Evolutionary conservation across 2,888 invertebrate species (phyloP), one percentile per base, ranked within the genome.

Genomic region (Microplitis deprimator): DNA sequence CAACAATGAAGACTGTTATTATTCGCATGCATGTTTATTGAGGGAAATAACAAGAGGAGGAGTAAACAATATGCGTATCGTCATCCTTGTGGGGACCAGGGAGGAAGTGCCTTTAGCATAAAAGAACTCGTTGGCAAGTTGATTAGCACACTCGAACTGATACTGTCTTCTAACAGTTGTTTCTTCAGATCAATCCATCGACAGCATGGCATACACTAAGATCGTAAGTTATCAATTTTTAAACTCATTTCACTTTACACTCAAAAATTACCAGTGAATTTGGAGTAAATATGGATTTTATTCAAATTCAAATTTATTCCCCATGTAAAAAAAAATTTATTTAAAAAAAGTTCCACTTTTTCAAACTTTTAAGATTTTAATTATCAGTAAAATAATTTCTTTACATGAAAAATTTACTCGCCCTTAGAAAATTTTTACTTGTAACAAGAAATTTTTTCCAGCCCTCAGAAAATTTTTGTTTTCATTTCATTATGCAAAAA

Each of bases 201-300:
- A 67, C 82, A 84, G 80, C 65, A 87, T 87, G 87, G 86, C 86
- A 80, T 82, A 75, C 76, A 78, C 83, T n/a, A 87, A 85, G 79
- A 79, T 86, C 71, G 87, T 87, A 77, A 87, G 87, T 85, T 69
- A 20, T 62, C 16, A 8, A n/a, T 13, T 72, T 77, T 13, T 6
- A 40, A 64, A 10, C n/a, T 13, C 6, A 13, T 6, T 41, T 68
- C 50, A 2, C 20, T 20, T 20, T 20, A 20, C 20, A 20, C 1
- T 20, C 0, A 20, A 20, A 29, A 29, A 29, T 29, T 4, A 29
- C 29, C 0, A 29, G 29, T 4, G 29, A 29, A 29, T 29, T 3
- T 4, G 4, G 3, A 29, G 29, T 29, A 4, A 29, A 29, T 29
- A 4, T 4, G 29, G 29, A 29, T 29, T 29, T 29, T 29, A 29